phyloP scores from a whole-genome alignment of 1,140 invertebrate species.

The Mycetomoellerius zeteki region DNA sequence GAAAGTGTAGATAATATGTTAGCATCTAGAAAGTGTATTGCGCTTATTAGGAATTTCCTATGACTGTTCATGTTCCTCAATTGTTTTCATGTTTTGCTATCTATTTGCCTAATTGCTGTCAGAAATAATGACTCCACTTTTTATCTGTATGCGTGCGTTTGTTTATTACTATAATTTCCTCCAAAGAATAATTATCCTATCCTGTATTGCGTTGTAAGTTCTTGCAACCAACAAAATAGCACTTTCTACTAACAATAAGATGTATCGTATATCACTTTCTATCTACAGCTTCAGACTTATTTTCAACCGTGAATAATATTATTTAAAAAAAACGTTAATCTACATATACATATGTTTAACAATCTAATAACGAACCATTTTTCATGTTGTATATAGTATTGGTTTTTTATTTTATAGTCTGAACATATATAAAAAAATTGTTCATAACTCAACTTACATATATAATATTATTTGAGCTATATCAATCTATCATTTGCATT shows the following conservation, averaged over 20 bases:
- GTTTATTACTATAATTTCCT: constrained; percentile 52
- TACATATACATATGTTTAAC: background rate
- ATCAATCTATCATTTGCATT: background rate
- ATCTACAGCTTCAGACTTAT: background rate
- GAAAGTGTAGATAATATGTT: background rate
- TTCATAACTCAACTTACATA: background rate
- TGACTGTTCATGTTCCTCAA: background rate
- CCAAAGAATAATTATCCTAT: constrained; percentile 17
- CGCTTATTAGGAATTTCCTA: constrained; percentile 18
- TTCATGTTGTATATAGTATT: background rate
- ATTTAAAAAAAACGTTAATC: background rate
- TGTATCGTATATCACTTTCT: background rate
- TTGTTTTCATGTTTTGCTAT: constrained; percentile 8
- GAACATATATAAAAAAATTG: background rate
- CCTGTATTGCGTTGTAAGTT: constrained; percentile 3
- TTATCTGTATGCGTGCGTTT: constrained; percentile 28
- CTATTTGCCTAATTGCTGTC: constrained; percentile 18
- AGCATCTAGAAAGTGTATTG: constrained; percentile 4
- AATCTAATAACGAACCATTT: background rate
- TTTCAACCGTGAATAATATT: background rate
- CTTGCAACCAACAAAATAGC: background rate
- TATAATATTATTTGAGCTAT: background rate
- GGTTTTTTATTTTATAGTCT: background rate
- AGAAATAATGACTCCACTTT: constrained; percentile 28
- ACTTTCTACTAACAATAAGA: constrained; percentile 33